phyloP scores from a whole-genome alignment of 1,140 invertebrate species.

The Mya arenaria region DNA sequence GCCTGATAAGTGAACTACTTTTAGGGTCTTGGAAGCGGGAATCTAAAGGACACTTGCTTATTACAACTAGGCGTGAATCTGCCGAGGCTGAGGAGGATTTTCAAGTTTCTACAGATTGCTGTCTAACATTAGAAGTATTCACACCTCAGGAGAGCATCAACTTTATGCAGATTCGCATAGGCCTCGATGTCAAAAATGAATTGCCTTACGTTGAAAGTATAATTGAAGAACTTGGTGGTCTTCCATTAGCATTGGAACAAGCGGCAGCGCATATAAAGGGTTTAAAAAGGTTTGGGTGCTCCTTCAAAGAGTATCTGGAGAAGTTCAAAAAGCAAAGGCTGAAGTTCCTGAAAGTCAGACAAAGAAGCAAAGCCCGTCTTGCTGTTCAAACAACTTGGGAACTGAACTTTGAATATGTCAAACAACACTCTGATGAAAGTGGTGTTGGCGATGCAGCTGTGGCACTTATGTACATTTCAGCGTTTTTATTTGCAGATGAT shows the following conservation, averaged over 20 bases:
- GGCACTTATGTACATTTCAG: slow-evolving; percentile 5
- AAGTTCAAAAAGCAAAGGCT: slow-evolving; percentile 26
- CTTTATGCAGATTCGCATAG: slow-evolving; percentile 15
- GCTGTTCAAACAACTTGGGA: slow-evolving; percentile 44
- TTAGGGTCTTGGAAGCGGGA: slow-evolving; percentile 30
- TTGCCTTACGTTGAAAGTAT: neutral
- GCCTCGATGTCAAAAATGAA: neutral
- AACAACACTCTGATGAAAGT: slow-evolving; percentile 19
- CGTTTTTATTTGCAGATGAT: slow-evolving; percentile 33
- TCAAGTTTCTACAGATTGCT: too few species aligned
- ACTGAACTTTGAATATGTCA: slow-evolving; percentile 50
- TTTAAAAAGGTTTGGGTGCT: slow-evolving; percentile 17
- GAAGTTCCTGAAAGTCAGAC: neutral
- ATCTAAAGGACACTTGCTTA: slow-evolving; percentile 21
- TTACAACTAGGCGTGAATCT: too few species aligned
- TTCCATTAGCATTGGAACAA: slow-evolving; percentile 55
- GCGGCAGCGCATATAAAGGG: slow-evolving; percentile 48
- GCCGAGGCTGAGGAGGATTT: too few species aligned
- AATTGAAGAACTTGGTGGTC: slow-evolving; percentile 35
- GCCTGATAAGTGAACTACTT: slow-evolving; percentile 28
- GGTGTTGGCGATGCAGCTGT: slow-evolving; percentile 11
- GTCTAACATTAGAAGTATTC: slow-evolving; percentile 10
- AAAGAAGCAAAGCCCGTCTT: neutral
- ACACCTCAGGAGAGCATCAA: neutral
- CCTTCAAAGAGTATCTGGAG: slow-evolving; percentile 15